phyloP scores from a whole-genome alignment of 2,888 invertebrate species.

The Drosophila hamatofila region DNA sequence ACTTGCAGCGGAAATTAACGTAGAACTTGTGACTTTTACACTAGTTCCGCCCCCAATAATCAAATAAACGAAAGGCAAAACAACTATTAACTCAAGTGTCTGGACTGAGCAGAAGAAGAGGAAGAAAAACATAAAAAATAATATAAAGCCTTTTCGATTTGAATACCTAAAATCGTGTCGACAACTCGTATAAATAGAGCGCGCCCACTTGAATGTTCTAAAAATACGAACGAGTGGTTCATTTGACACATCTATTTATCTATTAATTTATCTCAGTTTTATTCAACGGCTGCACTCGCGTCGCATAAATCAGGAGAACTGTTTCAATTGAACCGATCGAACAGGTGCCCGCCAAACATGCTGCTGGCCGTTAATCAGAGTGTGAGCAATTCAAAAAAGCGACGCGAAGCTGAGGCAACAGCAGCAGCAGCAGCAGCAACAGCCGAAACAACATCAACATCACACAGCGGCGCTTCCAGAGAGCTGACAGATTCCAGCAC shows the following conservation, averaged over 20 bases:
- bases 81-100: constrained; percentile 4
- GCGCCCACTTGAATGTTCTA: constrained; percentile 49
- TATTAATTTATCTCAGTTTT: constrained; percentile 7
- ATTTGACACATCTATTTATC: constrained; percentile 23
- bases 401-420: constrained; percentile 34
- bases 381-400: constrained; percentile 61
- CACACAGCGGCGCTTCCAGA: constrained; percentile 4
- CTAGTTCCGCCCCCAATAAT: background rate
- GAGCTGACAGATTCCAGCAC: constrained; percentile 53
- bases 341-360: constrained; percentile 67
- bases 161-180: constrained; percentile 21
- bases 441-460: background rate
- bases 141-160: constrained; percentile 23
- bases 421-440: constrained; percentile 16
- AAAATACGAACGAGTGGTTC: constrained; percentile 42
- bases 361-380: constrained; percentile 82
- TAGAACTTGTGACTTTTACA: constrained; percentile 1
- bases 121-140: background rate
- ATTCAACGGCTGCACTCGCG: constrained; percentile 45
- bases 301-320: constrained; percentile 59
- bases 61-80: background rate
- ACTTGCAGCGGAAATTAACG: background rate
- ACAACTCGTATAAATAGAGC: constrained; percentile 28
- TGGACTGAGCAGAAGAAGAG: background rate
- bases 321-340: constrained; percentile 34